A percentile compares a stretch with the other conserved stretches of the same genome.
Conservation (phyloP, 2,888 invertebrate species). For the Tetragnatha montana region DNA sequence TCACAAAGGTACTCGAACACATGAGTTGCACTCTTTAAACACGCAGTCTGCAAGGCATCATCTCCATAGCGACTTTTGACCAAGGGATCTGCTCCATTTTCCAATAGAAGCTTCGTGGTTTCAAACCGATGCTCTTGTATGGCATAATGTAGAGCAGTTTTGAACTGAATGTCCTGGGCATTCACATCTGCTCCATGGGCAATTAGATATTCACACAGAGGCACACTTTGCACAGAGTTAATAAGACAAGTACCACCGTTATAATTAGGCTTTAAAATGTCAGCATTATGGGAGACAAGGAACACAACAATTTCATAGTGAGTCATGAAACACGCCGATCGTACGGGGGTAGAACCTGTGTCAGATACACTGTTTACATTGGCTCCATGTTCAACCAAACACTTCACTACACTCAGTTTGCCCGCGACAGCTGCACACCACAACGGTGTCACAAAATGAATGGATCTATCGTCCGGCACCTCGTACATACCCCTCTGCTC, state of each 20-base stretch:
- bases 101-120: constrained; percentile 87
- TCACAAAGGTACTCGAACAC: constrained; percentile 81
- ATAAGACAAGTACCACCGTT: constrained; percentile 95
- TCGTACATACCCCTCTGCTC: constrained; percentile 90
- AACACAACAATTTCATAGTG: constrained; percentile 84
- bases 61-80: constrained; percentile 88
- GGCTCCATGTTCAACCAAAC: constrained; percentile 86
- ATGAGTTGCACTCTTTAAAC: constrained; percentile 82
- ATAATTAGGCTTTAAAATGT: constrained; percentile 85
- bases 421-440: constrained; percentile 95
- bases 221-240: constrained; percentile 91
- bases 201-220: constrained; percentile 87
- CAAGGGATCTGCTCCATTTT: constrained; percentile 86
- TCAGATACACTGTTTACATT: constrained; percentile 91
- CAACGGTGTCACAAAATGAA: constrained; percentile 89
- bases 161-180: constrained; percentile 90
- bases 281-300: constrained; percentile 75
- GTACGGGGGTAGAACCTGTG: constrained; percentile 88
- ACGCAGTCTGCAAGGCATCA: constrained; percentile 91
- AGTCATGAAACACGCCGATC: constrained; percentile 95
- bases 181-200: constrained; percentile 88
- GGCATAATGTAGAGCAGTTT: constrained; percentile 95
- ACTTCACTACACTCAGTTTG: constrained; percentile 85
- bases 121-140: constrained; percentile 84
- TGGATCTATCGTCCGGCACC: constrained; percentile 87